Evolutionary conservation across 2,888 invertebrate genomes (phyloP), one percentile per base, ranked within the genome.

Genomic region (Meloe dianella): DNA sequence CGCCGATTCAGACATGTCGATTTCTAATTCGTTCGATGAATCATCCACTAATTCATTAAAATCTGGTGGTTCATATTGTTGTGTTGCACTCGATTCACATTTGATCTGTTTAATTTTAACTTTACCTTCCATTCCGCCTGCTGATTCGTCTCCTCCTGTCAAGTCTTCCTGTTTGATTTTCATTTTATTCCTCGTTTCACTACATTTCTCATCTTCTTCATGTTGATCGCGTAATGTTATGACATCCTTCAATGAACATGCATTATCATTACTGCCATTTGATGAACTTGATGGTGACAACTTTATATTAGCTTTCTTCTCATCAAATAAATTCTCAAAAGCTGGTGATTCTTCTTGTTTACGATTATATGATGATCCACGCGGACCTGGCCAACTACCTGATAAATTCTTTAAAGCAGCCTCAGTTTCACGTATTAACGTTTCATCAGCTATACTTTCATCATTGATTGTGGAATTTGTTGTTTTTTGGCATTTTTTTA

Each of bases 351-450:
- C 93, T 72, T 94, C 93, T 77, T 91, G 90, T 76, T 91, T 91
- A 65, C 86, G 85, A 64, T 90, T 89, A 76, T 91, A 91, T 9
- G 86, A 79, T 35, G 88, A 88, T 8, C 88, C 88, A 58, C 90
- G 84, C 29, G 90, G 89, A 14, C 92, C 92, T 7, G 91, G 90
- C 92, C 94, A 94, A 81, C 91, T 93, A 17, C 93, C 94, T 0
- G 95, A 94, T n/a, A 96, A 85, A 74, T 92, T 92, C 81, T 93
- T 93, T 32, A 96, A 83, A 0, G 95, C 95, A 1, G 93, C 93
- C 81, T 95, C 95, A 2, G 96, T 95, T 82, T 96, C 95, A 61
- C 93, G 87, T 70, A 96, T 93, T 63, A 94, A 86, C 0, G 91
- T 91, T 81, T 95, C 95, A 79, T 94, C 92, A 75, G 93, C 93